These are phyloP conservation scores for Lithophane ornitopus DNA, from an alignment of 2,888 invertebrate genomes.

Conservation along the genomic window DNA sequence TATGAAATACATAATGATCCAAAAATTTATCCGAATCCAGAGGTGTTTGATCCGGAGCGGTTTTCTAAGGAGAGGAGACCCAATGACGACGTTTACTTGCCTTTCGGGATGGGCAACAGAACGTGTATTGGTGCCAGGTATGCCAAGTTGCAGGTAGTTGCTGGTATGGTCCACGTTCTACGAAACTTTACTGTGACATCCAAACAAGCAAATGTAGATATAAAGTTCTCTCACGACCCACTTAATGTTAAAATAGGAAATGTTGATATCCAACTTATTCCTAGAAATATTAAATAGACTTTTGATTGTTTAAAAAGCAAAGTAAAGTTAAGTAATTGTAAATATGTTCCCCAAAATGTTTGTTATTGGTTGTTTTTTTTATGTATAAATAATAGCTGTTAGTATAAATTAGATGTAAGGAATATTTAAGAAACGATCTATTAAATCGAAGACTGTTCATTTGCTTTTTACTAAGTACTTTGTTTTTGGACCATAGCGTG, in stretches of 20 bases:
- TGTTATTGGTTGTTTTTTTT: background rate
- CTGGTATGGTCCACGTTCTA: slow-evolving; percentile 73
- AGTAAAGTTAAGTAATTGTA: background rate
- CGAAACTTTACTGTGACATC: slow-evolving; percentile 71
- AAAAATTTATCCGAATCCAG: slow-evolving; percentile 81
- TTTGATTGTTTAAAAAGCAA: background rate
- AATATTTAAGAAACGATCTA: background rate
- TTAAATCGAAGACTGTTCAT: background rate
- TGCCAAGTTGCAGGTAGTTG: slow-evolving; percentile 73
- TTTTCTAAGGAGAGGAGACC: slow-evolving; percentile 70
- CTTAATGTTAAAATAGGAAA: slow-evolving; percentile 71
- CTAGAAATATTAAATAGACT: slow-evolving; percentile 52
- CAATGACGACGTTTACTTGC: slow-evolving; percentile 75
- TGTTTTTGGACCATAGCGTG: background rate
- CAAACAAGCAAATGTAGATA: slow-evolving; percentile 59
- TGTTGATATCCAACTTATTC: slow-evolving; percentile 71
- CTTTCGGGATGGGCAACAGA: slow-evolving; percentile 86
- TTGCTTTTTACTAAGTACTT: background rate
- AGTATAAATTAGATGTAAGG: background rate
- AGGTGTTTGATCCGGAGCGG: slow-evolving; percentile 83
- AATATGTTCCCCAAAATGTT: background rate
- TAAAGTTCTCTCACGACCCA: slow-evolving; percentile 68
- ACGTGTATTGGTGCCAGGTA: slow-evolving; percentile 83
- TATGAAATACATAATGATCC: slow-evolving; percentile 83
- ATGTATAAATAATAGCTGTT: background rate